Evolutionary conservation across 2,888 invertebrate genomes (phyloP).

Genomic region (Agrotis clavis): DNA sequence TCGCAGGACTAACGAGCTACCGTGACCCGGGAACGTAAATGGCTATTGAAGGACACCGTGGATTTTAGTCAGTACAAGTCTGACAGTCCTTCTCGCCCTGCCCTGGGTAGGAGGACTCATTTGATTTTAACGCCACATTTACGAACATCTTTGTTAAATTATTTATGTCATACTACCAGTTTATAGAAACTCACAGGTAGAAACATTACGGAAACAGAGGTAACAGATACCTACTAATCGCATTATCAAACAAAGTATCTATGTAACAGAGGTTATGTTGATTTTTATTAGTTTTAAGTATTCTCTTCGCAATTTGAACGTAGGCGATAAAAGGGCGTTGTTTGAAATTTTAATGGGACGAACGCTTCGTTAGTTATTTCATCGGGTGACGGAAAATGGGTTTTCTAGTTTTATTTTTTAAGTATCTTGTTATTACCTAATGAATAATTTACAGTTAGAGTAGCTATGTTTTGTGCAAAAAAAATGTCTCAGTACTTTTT

Average conservation of each 20-base stretch:
- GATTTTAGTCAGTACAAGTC: too few relatives aligned
- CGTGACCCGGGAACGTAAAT: too few relatives aligned
- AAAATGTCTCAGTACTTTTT: too few relatives aligned
- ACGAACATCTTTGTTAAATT: slow-evolving; percentile 19
- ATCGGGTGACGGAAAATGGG: slow-evolving; percentile 1
- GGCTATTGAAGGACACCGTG: too few relatives aligned
- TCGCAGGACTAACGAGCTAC: too few relatives aligned
- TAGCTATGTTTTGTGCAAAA: too few relatives aligned
- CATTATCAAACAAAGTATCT: slow-evolving; percentile 53
- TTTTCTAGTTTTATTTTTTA: neutral
- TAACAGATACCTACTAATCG: slow-evolving; percentile 58
- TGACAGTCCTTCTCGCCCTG: too few relatives aligned
- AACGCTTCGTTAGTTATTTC: slow-evolving; percentile 13
- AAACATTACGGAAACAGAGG: slow-evolving; percentile 56
- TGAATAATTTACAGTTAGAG: too few relatives aligned
- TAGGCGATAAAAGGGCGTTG: slow-evolving; percentile 25
- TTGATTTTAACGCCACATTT: slow-evolving; percentile 5
- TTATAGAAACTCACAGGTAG: slow-evolving; percentile 39
- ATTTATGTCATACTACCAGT: slow-evolving; percentile 49
- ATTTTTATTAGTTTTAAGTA: slow-evolving; percentile 56
- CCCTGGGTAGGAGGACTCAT: too few relatives aligned
- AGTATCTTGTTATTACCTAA: neutral
- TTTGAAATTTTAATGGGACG: slow-evolving; percentile 41
- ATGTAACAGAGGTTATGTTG: slow-evolving; percentile 45
- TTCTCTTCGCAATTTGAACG: slow-evolving; percentile 50